These are phyloP conservation scores for Ptilonorhynchus violaceus DNA, from an alignment of 2,113 vertebrate genomes.

Conservation along the genomic window DNA sequence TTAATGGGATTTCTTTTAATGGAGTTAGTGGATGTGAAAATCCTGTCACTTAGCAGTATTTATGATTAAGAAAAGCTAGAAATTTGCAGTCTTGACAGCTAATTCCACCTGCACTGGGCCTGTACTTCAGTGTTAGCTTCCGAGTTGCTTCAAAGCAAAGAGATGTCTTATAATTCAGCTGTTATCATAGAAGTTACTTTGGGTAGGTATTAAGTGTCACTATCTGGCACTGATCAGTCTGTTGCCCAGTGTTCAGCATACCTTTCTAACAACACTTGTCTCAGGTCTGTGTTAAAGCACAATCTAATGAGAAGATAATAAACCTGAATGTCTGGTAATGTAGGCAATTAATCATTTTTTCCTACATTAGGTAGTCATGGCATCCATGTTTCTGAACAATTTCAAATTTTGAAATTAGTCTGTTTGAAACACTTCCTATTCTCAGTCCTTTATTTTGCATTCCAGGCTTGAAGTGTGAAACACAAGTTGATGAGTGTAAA, in stretches of 20 bases:
- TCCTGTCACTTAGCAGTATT: neutral
- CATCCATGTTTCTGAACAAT: neutral
- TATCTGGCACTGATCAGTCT: neutral
- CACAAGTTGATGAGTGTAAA: constrained; percentile 90
- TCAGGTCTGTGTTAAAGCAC: neutral
- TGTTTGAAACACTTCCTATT: neutral
- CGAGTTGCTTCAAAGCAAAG: neutral
- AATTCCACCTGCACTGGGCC: neutral
- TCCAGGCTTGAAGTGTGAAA: constrained; percentile 93
- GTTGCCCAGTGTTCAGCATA: neutral
- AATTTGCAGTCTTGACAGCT: neutral
- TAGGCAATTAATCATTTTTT: neutral
- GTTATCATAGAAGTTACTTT: neutral
- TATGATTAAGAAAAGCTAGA: neutral
- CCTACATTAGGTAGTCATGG: neutral
- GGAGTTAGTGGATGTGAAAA: neutral
- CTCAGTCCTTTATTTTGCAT: constrained; percentile 22
- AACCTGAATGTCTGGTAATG: neutral
- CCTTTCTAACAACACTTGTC: neutral
- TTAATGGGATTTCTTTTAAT: neutral
- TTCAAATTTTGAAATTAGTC: neutral
- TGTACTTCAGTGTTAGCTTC: neutral
- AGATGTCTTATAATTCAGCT: neutral
- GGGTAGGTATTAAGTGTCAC: neutral
- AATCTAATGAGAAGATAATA: neutral